Base-by-base conservation (phyloP, 2,113 vertebrate genomes). In the Mirza zaza region DNA sequence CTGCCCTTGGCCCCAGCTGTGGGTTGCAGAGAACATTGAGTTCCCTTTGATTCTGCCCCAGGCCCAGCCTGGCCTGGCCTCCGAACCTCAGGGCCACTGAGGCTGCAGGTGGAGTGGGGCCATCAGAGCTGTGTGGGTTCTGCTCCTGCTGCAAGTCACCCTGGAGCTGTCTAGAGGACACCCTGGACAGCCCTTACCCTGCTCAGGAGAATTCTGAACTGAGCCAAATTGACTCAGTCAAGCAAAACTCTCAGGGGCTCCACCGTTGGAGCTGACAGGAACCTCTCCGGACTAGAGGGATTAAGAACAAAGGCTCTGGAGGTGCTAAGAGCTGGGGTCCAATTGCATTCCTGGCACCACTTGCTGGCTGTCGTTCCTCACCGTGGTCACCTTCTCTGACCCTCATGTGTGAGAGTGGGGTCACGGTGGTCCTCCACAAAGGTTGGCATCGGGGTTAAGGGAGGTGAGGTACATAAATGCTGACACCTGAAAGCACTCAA, bases 401-500 rank as follows among this genome's bases (percentile, higher is more conserved):
- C 32, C 1, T 32, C 25, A 0, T 0, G 8, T 57, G 32, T 75
- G 14, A 48, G 15, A 18, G 11, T 6, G 32, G 68, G 42, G 36
- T 71, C 52, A 12, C 5, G 10, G 17, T 10, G 55, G 36, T 63
- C 67, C 71, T 27, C 27, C 45, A 17, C 11, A 32, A 3, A 5
- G 27, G 48, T 61, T 5, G 2, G 20, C 20, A 45, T 29, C 20
- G 48, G 61, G 59, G 93, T 29, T 1, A 42, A 9, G 27, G 3
- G 55, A 39, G 63, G 42, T 3, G 15, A 39, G 2, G 23, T 21
- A 7, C n/a, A 7, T 2, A 23, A 3, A 0, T 13, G 61, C 65
- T 11, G 2, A n/a, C 3, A 39, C 29, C 76, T n/a, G 1, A 4
- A 15, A 29, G 3, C 0, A 0, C 36, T 52, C 17, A 3, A 5